A percentile compares a stretch with the other conserved stretches of the same genome.
phyloP scores from a whole-genome alignment of 2,888 invertebrate species.

The Polia nebulosa region DNA sequence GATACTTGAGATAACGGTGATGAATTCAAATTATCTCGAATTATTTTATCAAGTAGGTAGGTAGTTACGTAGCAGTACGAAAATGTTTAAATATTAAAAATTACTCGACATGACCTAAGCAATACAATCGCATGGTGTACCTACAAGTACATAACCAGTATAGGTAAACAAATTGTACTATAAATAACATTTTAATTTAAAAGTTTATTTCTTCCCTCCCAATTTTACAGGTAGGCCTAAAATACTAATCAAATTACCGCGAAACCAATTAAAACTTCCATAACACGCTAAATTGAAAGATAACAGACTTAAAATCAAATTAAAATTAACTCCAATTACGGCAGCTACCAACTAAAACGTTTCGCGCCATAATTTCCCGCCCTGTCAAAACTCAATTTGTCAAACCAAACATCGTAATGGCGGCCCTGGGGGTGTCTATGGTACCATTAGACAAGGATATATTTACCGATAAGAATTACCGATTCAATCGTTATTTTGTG shows the following conservation, averaged over 20 bases:
- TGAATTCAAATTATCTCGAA: too few species aligned
- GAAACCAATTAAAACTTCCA: conserved; percentile 62
- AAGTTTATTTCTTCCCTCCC: conserved; percentile 1
- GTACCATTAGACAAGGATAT: conserved; percentile 69
- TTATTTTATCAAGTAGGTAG: too few species aligned
- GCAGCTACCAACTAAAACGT: conserved; percentile 79
- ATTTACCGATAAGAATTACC: conserved; percentile 62
- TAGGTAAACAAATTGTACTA: too few species aligned
- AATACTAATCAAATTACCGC: conserved; percentile 52
- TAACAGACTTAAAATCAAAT: conserved; percentile 75
- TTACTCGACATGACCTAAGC: background rate
- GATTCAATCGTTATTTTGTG: conserved; percentile 72
- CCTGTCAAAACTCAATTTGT: conserved; percentile 90
- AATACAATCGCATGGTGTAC: background rate
- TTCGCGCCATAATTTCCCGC: conserved; percentile 83
- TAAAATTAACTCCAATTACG: conserved; percentile 77
- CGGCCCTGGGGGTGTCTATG: conserved; percentile 73
- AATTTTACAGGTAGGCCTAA: conserved; percentile 31
- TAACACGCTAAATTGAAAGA: conserved; percentile 65
- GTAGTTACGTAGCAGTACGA: background rate
- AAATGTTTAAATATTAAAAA: background rate
- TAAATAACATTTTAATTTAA: background rate
- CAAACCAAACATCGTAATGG: conserved; percentile 88
- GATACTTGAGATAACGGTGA: too few species aligned
- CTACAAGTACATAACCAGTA: too few species aligned